Percentiles rank a stretch among this genome's conserved stretches.
phyloP scores from a whole-genome alignment of 2,113 vertebrate species.

The Setophaga coronata region DNA sequence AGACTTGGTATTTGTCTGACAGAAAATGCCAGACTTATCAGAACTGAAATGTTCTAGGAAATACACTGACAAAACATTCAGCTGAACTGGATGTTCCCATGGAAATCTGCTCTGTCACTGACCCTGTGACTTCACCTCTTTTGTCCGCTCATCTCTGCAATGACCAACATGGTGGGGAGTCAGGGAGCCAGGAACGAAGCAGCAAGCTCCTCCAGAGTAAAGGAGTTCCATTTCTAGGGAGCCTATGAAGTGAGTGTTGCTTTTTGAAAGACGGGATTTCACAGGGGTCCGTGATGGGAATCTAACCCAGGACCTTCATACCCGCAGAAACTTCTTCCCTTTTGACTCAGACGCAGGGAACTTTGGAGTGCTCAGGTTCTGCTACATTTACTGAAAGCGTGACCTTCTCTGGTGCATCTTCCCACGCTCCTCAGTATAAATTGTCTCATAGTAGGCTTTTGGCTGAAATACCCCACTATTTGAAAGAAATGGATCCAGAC shows the following conservation, averaged over 20 bases:
- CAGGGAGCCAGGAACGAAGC: not conserved
- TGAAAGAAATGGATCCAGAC: not conserved
- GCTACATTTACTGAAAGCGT: not conserved
- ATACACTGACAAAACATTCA: not conserved
- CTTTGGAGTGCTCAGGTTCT: not conserved
- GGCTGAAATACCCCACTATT: not conserved
- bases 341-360: not conserved
- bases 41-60: not conserved
- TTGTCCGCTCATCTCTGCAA: not conserved
- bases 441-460: not conserved
- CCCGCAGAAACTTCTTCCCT: fast-evolving
- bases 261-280: not conserved
- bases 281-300: fast-evolving
- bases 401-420: not conserved
- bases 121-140: not conserved
- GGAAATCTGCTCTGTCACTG: not conserved
- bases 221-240: not conserved
- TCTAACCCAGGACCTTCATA: not conserved
- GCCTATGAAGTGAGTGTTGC: not conserved
- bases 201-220: not conserved
- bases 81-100: not conserved
- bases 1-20: not conserved
- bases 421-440: fast-evolving
- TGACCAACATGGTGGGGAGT: fast-evolving
- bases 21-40: not conserved